Evolutionary conservation across 35 echinoderm and acorn worm species (phyloP).

Genomic region (Anneissia japonica): DNA sequence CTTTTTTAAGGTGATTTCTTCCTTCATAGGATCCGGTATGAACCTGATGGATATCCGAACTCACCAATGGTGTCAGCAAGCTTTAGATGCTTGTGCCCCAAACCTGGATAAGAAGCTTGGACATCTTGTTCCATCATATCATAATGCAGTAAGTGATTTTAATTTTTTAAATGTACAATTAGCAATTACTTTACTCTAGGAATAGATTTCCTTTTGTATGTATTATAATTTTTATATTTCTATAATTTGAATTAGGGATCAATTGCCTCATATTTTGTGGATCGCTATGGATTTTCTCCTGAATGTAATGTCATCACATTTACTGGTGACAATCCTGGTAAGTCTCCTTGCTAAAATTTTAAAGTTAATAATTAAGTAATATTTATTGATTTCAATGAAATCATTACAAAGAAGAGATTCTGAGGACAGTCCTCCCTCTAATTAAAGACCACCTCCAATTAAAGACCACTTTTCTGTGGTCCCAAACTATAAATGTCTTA

Average conservation of each 20-base stretch:
- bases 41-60: slow-evolving; percentile 86
- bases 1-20: slow-evolving; percentile 2
- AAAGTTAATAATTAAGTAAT: too few relatives aligned
- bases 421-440: too few relatives aligned
- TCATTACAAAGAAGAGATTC: too few relatives aligned
- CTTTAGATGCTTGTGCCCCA: slow-evolving; percentile 63
- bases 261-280: slow-evolving; percentile 83
- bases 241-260: slow-evolving; percentile 43
- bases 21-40: slow-evolving; percentile 97
- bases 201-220: background rate
- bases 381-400: too few relatives aligned
- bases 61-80: slow-evolving; percentile 67
- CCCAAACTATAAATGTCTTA: too few relatives aligned
- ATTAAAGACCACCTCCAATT: too few relatives aligned
- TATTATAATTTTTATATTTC: background rate
- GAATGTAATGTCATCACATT: slow-evolving; percentile 90
- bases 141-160: slow-evolving; percentile 56
- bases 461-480: too few relatives aligned
- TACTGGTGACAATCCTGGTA: slow-evolving; percentile 97
- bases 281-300: slow-evolving; percentile 85
- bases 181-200: background rate
- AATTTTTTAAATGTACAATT: background rate
- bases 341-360: too few relatives aligned
- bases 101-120: slow-evolving; percentile 46
- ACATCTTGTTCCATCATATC: slow-evolving; percentile 71